Base-by-base conservation (phyloP, 2,113 vertebrate species). In the Shinisaurus crocodilurus region DNA sequence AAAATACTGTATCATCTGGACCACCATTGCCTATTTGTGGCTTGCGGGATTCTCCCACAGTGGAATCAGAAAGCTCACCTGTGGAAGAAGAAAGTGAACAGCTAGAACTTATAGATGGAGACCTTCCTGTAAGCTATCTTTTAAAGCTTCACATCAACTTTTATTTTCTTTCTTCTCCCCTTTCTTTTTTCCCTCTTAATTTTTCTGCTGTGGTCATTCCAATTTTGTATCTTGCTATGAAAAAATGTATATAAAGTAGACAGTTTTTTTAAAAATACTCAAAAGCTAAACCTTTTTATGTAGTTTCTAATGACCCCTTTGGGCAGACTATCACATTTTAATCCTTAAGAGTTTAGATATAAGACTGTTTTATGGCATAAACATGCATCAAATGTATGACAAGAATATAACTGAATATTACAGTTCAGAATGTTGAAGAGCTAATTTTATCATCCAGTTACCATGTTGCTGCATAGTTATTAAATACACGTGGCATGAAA, bases 91-190 rank as follows among this genome's bases (percentile, higher is more conserved):
- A 98, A 95, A 97, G 95, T 89, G 98, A 98, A 45, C 89, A 94
- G 1, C 84, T 95, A 85, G 98, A 98, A 70, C 89, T 95, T 2
- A 96, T 97, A 50, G 96, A 97, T 87, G 98, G 97, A 90, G 98
- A 97, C 95, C 98, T 99, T 91, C 98, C 98, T 91, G 98, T 99
- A 94, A 98, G 98, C 97, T 90, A 32, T 43, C 70, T 63, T 16
- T 34, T 88, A 4, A 60, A 63, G n/a, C 43, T 72, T 5, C 27
- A 63, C 5, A 63, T 13, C 75, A 76, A 25, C n/a, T 12, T 25
- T 65, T 83, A 43, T 63, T 86, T 15, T 74, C 69, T 37, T 13
- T 50, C 12, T 75, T 75, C 1, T 25, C 32, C n/a, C 8, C 10
- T 48, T 43, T n/a, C 20, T 7, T 63, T 29, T 48, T 43, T 12